These are phyloP conservation scores for Bucco capensis DNA, from an alignment of 2,113 vertebrate species.

Conservation along the genomic window DNA sequence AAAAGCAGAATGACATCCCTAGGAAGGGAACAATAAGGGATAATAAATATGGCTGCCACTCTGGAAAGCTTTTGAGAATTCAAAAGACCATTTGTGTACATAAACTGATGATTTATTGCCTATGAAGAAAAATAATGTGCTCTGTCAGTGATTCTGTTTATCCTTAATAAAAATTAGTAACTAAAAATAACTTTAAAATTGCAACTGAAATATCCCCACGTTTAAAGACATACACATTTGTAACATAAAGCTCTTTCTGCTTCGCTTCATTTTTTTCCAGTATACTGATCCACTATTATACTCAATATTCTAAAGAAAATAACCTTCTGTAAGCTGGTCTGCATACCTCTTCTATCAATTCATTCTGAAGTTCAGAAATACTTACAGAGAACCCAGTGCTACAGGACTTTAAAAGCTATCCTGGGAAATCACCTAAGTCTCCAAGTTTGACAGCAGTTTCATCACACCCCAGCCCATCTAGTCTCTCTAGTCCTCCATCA, in stretches of 20 bases:
- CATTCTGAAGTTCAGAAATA: not conserved
- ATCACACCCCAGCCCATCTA: not conserved
- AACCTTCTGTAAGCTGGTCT: not conserved
- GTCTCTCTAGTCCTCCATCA: not conserved
- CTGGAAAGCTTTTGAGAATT: conserved; percentile 42
- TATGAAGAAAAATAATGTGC: conserved; percentile 38
- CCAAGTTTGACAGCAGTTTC: not conserved
- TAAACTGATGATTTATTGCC: conserved; percentile 54
- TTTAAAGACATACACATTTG: not conserved
- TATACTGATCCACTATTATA: not conserved
- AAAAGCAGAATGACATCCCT: conserved; percentile 28
- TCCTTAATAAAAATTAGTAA: conserved; percentile 38
- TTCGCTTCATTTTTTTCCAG: not conserved
- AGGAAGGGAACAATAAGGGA: conserved; percentile 9
- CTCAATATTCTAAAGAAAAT: not conserved
- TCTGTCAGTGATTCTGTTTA: conserved; percentile 44
- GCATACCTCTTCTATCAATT: not conserved
- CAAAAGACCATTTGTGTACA: conserved; percentile 29
- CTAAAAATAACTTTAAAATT: not conserved
- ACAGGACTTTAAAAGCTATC: not conserved
- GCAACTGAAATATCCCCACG: not conserved
- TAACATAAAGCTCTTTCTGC: not conserved
- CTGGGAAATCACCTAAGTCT: not conserved
- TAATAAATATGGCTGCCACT: conserved; percentile 23
- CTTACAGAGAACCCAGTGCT: not conserved